Evolutionary conservation across 2,888 invertebrate species (phyloP).

Genomic region (Halocaridina rubra): DNA sequence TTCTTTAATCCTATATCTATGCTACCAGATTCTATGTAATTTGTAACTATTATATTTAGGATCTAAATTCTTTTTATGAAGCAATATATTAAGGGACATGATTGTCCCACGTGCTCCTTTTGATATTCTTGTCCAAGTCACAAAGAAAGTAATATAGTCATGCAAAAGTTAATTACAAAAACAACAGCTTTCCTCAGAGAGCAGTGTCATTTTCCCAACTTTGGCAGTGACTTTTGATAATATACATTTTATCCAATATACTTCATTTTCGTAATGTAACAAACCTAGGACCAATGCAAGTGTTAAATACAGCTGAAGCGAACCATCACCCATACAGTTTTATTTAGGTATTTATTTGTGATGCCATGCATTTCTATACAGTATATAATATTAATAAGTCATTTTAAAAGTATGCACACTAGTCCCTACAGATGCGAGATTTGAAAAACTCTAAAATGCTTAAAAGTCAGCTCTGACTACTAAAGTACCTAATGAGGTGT

Average conservation of each 20-base stretch:
- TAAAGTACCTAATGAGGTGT: constrained; percentile 39
- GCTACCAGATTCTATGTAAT: no score
- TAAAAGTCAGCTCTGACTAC: constrained; percentile 36
- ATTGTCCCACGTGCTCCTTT: no score
- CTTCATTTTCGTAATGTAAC: not conserved
- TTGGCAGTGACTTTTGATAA: not conserved
- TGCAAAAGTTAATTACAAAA: not conserved
- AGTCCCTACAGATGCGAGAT: constrained; percentile 43
- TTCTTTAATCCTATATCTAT: no score
- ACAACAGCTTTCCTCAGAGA: no score
- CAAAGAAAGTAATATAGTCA: no score
- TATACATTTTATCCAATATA: not conserved
- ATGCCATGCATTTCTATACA: constrained; percentile 50
- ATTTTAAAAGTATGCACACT: constrained; percentile 33
- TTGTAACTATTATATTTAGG: no score
- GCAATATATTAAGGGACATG: no score
- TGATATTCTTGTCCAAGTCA: no score
- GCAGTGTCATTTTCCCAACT: no score
- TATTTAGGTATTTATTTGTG: not conserved
- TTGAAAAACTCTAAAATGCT: constrained; percentile 43
- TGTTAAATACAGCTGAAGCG: constrained; percentile 1
- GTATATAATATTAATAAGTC: constrained; percentile 35
- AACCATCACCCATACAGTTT: constrained; percentile 19
- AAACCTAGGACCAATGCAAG: not conserved
- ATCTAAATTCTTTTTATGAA: no score